Evolutionary conservation across 2,888 invertebrate genomes (phyloP), one percentile per base, ranked within the genome.

Genomic region (Molanna angustata): DNA sequence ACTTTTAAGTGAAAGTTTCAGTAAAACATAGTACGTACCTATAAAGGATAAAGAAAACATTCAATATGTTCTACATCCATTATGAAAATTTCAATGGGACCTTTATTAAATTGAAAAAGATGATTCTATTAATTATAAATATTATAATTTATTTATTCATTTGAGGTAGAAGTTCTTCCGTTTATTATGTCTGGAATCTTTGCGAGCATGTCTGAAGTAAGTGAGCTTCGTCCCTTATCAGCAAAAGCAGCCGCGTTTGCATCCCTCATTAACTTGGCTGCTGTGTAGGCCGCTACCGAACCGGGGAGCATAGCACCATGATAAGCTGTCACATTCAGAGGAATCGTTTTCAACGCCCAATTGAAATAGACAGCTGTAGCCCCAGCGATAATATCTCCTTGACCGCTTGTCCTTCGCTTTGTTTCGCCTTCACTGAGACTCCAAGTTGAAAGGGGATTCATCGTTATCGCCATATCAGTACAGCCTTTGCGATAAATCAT

Each of bases 401-500:
- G 56, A 3, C 49, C 49, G 6, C 21, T n/a, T 2, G 39, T 39
- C n/a, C 49, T 41, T 11, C 52, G 18, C 9, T 14, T 9, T 11
- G 46, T 16, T 1, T 21, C 35, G 1, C 14, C 21, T 4, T 33
- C 42, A 9, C 43, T 13, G 13, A 21, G 11, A 11, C 42, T 43
- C 56, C 56, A 56, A 4, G 56, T 39, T n/a, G 39, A 13, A 3
- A n/a, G 9, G 14, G 52, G 41, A 19, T 35, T 33, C 13, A n/a
- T 17, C 7, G 44, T 45, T 32, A 56, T 39, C 2, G 50, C 56
- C 40, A 45, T 27, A 32, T 56, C 56, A 2, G 48, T 49, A 35
- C 56, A 56, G 9, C 56, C 56, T 9, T 48, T 52, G 14, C 56
- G 35, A n/a, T 40, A 21, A 7, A 56, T 45, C 27, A 56, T 17